These are phyloP conservation scores for Parapristionchus giblindavisi DNA, from an alignment of 2,888 invertebrate genomes.

Conservation along the genomic window DNA sequence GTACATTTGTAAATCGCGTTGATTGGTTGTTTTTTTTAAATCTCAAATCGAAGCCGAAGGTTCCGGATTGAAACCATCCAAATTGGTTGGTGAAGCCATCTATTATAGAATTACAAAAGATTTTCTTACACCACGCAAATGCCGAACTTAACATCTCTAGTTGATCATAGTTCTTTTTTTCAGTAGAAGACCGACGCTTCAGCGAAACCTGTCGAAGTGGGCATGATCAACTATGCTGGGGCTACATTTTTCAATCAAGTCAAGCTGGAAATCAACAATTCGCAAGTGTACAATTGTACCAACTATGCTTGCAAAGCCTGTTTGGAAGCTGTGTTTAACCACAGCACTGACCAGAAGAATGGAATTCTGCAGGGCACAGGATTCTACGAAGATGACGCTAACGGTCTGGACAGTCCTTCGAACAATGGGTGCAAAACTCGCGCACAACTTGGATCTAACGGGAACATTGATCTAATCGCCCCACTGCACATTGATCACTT, in stretches of 20 bases:
- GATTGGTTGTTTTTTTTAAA: too few species aligned
- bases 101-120: too few species aligned
- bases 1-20: too few species aligned
- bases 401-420: background rate
- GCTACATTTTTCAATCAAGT: slow-evolving; percentile 27
- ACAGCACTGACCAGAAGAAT: slow-evolving; percentile 31
- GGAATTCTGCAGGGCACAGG: slow-evolving; percentile 19
- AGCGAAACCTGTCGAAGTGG: slow-evolving; percentile 5
- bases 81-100: too few species aligned
- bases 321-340: slow-evolving; percentile 24
- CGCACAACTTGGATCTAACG: background rate
- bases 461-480: slow-evolving; percentile 10
- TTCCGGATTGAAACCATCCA: too few species aligned
- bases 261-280: slow-evolving; percentile 31
- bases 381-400: slow-evolving; percentile 7
- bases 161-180: too few species aligned
- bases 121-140: too few species aligned
- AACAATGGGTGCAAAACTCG: background rate
- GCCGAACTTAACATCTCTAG: too few species aligned
- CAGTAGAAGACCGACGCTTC: background rate
- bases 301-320: slow-evolving; percentile 30
- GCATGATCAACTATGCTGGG: background rate
- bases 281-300: slow-evolving; percentile 19
- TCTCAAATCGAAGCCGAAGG: too few species aligned
- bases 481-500: slow-evolving; percentile 25